Evolutionary conservation across 1,140 invertebrate genomes (phyloP), one percentile per base, ranked within the genome.

Genomic region (Hycleus phaleratus): DNA sequence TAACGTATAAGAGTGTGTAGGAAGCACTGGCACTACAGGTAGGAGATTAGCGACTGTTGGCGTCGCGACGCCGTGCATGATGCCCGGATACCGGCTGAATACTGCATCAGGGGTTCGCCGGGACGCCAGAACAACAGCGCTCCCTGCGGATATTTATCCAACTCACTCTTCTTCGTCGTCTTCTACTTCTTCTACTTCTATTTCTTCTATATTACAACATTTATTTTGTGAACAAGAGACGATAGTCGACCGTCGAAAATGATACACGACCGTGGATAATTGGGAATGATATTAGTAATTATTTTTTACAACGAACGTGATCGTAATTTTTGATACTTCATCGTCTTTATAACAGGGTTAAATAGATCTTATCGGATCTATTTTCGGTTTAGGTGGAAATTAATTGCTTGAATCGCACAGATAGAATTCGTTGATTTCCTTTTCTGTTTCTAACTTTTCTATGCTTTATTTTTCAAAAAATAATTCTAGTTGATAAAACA

Each of bases 21-120:
- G 51, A 53, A 53, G 38, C 59, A 61, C 59, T 61, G 55, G 26
- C 59, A 61, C 59, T 57, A 57, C 48, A 52, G 48, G 55, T 58
- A 54, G 46, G 47, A 46, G 26, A 49, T 25, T 49, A 48, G 48
- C 61, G 61, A 49, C 25, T 52, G 53, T 44, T 49, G 51, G 44
- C 53, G 58, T 53, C 60, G 57, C 47, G 57, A 62, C 60, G 60
- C 63, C 39, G 46, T 52, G 63, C 60, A 62, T 60, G 51, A 46
- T 52, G 56, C 44, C 55, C 62, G 50, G 49, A 24, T 48, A 48
- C 59, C 59, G 62, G 61, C 50, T 53, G 56, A 63, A 60, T 59
- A 66, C 64, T 66, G 64, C 64, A 64, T 57, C 64, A 66, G 64
- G 59, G 59, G 4, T 60, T 64, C 54, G 64, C 64, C 64, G 62